Conservation (phyloP, 1,140 invertebrate species). For the Cherax destructor region DNA sequence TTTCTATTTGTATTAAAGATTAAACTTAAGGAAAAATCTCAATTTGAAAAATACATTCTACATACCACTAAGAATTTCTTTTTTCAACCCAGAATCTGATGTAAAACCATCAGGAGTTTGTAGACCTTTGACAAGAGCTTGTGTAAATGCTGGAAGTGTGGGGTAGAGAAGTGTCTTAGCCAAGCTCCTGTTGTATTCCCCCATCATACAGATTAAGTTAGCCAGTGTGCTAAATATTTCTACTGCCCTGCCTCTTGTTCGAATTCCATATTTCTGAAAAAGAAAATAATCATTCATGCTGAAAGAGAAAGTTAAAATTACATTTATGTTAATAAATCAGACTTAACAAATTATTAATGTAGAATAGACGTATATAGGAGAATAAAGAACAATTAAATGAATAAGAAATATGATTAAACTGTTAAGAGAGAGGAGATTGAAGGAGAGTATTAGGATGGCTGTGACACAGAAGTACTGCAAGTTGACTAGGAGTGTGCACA, state of each 20-base stretch:
- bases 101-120: conserved; percentile 79
- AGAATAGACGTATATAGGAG: too few species aligned
- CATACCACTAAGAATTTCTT: conserved; percentile 83
- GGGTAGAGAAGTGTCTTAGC: conserved; percentile 81
- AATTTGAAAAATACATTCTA: conserved; percentile 44
- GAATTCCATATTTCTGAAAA: conserved; percentile 80
- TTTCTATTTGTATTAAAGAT: too few species aligned
- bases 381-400: too few species aligned
- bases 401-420: too few species aligned
- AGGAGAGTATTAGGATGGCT: too few species aligned
- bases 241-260: conserved; percentile 81
- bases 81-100: conserved; percentile 84
- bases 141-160: conserved; percentile 83
- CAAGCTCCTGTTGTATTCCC: conserved; percentile 79
- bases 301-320: too few species aligned
- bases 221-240: conserved; percentile 82
- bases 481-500: too few species aligned
- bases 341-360: too few species aligned
- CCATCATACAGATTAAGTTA: conserved; percentile 79
- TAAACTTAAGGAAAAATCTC: background rate
- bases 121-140: conserved; percentile 82
- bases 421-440: too few species aligned
- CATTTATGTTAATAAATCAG: too few species aligned
- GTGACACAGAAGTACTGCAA: too few species aligned
- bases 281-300: conserved; percentile 41